phyloP scores from a whole-genome alignment of 2,888 invertebrate species.

The Eristalinus sepulchralis region DNA sequence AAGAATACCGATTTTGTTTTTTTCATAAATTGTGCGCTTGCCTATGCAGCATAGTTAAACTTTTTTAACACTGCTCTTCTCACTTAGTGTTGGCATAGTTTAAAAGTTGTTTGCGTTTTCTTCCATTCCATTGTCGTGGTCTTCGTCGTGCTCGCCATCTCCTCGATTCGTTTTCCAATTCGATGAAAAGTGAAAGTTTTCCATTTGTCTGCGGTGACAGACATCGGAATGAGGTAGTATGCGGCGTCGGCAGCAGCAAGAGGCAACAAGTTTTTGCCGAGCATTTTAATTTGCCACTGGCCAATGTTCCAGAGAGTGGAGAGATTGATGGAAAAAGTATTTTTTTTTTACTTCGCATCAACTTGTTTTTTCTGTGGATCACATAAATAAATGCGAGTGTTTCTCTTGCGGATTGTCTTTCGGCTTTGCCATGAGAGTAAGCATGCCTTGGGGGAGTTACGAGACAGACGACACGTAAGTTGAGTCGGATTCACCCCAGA shows the following conservation, averaged over 20 bases:
- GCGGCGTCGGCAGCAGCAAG: neutral
- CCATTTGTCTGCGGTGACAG: conserved; percentile 34
- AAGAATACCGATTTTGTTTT: neutral
- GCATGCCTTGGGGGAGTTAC: conserved; percentile 39
- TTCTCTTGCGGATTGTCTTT: neutral
- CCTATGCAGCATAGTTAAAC: conserved; percentile 7
- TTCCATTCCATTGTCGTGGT: neutral
- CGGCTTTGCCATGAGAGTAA: neutral
- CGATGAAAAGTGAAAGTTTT: conserved; percentile 65
- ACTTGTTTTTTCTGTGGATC: neutral
- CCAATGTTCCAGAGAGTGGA: conserved; percentile 53
- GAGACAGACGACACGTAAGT: conserved; percentile 29
- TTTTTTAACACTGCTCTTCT: conserved; percentile 16
- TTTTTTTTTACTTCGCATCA: conserved; percentile 18
- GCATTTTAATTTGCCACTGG: neutral
- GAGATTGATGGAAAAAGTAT: neutral
- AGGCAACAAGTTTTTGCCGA: conserved; percentile 24
- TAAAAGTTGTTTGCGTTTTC: neutral
- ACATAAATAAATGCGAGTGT: too few relatives aligned
- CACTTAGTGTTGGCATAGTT: conserved; percentile 21
- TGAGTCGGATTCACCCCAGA: neutral
- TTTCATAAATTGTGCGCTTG: neutral
- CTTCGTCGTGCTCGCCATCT: conserved; percentile 25
- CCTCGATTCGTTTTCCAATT: conserved; percentile 42
- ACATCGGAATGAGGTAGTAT: conserved; percentile 41